These are phyloP conservation scores for Ovibos moschatus DNA, from an alignment of 2,113 vertebrate genomes.

Conservation along the genomic window DNA sequence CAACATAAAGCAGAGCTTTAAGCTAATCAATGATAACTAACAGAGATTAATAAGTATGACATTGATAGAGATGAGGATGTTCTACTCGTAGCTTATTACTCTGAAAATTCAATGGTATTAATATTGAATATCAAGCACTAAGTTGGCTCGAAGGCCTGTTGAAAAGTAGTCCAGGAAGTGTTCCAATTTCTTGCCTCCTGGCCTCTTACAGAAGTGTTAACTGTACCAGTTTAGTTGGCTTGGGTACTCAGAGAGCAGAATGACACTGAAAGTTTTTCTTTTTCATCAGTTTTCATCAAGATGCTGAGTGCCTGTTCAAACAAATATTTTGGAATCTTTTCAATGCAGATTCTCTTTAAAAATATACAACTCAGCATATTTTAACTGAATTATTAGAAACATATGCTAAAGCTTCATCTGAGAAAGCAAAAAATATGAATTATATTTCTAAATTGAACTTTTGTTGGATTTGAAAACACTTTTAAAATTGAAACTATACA, in stretches of 20 bases:
- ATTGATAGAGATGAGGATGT: background rate
- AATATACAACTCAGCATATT: constrained; percentile 55
- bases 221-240: constrained; percentile 47
- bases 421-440: constrained; percentile 36
- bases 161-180: constrained; percentile 37
- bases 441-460: background rate
- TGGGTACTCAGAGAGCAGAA: constrained; percentile 19
- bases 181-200: constrained; percentile 32
- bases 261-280: constrained; percentile 55
- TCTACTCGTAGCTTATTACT: background rate
- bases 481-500: background rate
- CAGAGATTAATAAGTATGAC: background rate
- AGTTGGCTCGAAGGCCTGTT: constrained; percentile 34
- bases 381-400: constrained; percentile 55
- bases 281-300: constrained; percentile 60
- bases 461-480: constrained; percentile 16
- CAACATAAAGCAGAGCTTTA: background rate
- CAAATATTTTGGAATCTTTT: constrained; percentile 62
- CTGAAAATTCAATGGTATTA: constrained; percentile 15
- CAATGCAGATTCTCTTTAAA: constrained; percentile 57
- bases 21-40: background rate
- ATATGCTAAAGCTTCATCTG: constrained; percentile 33
- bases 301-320: constrained; percentile 53
- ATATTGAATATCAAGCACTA: background rate
- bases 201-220: constrained; percentile 39